phyloP scores from a whole-genome alignment of 1,140 invertebrate genomes.

The Triops longicaudatus region DNA sequence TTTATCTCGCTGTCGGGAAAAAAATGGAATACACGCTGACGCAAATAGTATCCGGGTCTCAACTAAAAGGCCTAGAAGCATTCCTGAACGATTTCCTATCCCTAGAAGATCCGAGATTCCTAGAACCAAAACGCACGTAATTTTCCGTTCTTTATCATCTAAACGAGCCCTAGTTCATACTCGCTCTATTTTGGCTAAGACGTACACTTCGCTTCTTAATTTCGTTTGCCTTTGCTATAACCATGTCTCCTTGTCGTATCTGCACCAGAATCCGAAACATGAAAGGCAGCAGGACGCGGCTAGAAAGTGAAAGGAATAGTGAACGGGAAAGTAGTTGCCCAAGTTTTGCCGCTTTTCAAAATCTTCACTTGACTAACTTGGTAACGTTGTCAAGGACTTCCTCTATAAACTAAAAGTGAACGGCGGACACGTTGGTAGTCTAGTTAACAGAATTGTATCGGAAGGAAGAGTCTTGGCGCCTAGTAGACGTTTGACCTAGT shows the following conservation, averaged over 20 bases:
- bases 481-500: neutral
- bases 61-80: neutral
- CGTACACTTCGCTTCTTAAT: too few species aligned
- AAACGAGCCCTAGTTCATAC: too few species aligned
- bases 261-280: neutral
- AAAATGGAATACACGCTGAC: neutral
- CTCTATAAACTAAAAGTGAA: neutral
- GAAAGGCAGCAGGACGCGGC: neutral
- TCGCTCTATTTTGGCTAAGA: too few species aligned
- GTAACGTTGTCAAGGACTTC: slow-evolving; percentile 5
- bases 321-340: neutral
- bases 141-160: too few species aligned
- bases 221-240: too few species aligned
- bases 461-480: neutral
- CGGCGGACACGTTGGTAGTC: neutral
- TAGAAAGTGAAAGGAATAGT: neutral
- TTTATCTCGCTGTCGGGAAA: neutral
- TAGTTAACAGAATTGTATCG: neutral
- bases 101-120: too few species aligned
- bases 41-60: neutral
- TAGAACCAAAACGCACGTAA: too few species aligned
- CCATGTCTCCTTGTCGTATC: neutral
- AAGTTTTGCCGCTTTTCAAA: neutral
- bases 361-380: neutral
- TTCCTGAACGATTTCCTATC: neutral